Percentiles rank a stretch among this genome's conserved stretches.
These are phyloP conservation scores for Neofelis nebulosa DNA, from an alignment of 2,113 vertebrate species.

Conservation along the genomic window DNA sequence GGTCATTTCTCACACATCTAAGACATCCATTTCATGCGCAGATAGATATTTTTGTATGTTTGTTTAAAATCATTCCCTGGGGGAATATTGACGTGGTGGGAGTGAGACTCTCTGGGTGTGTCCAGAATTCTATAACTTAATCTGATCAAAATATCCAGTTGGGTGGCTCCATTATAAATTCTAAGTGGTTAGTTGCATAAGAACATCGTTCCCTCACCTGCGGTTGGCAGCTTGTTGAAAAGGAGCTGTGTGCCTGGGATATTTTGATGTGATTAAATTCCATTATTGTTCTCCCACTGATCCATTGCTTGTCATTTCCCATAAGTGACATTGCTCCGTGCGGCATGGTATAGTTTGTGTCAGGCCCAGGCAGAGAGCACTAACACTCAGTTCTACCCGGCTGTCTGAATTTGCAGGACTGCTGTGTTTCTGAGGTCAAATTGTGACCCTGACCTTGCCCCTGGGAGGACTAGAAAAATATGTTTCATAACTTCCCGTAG, in stretches of 20 bases:
- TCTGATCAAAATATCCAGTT: slow-evolving; percentile 18
- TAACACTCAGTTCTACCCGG: slow-evolving; percentile 54
- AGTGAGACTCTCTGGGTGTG: slow-evolving; percentile 15
- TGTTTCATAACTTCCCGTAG: slow-evolving; percentile 86
- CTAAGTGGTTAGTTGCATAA: slow-evolving; percentile 19
- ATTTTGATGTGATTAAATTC: slow-evolving; percentile 69
- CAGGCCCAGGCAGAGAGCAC: slow-evolving; percentile 70
- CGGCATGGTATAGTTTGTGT: slow-evolving; percentile 65
- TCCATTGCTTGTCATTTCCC: slow-evolving; percentile 77
- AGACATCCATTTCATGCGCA: background rate
- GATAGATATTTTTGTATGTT: slow-evolving; percentile 50
- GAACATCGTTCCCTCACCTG: slow-evolving; percentile 24
- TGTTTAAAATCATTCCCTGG: slow-evolving; percentile 38
- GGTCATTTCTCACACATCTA: background rate
- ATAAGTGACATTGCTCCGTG: slow-evolving; percentile 72
- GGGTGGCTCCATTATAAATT: background rate
- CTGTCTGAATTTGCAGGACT: slow-evolving; percentile 67
- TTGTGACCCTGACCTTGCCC: slow-evolving; percentile 83
- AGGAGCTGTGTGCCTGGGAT: slow-evolving; percentile 56
- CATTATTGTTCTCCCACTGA: slow-evolving; percentile 74
- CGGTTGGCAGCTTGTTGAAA: slow-evolving; percentile 44
- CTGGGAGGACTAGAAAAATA: slow-evolving; percentile 85
- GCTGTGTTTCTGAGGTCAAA: slow-evolving; percentile 83
- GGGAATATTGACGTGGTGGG: background rate
- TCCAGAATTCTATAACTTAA: background rate